A percentile compares a stretch with the other conserved stretches of the same genome.
These are phyloP conservation scores for Mercenaria mercenaria DNA, from an alignment of 1,140 invertebrate genomes.

Conservation along the genomic window DNA sequence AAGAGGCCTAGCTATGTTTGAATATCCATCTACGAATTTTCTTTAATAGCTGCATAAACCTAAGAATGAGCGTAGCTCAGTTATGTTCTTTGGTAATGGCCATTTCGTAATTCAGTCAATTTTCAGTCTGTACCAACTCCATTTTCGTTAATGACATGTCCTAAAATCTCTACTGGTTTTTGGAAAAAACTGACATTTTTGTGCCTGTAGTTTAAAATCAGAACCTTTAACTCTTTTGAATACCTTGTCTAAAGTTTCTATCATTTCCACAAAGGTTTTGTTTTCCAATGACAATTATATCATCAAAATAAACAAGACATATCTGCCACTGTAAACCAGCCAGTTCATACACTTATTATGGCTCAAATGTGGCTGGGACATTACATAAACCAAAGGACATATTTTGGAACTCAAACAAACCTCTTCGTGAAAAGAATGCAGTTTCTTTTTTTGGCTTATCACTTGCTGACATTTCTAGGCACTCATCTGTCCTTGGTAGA, in stretches of 20 bases:
- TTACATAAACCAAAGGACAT: slow-evolving; percentile 36
- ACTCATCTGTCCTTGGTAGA: slow-evolving; percentile 57
- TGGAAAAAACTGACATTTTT: slow-evolving; percentile 65
- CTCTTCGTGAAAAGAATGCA: too few relatives aligned
- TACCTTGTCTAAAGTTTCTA: slow-evolving; percentile 11
- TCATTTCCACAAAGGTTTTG: slow-evolving; percentile 42
- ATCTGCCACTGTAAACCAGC: slow-evolving; percentile 70
- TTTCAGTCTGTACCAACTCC: too few relatives aligned
- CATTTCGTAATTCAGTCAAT: too few relatives aligned
- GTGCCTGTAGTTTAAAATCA: slow-evolving; percentile 15
- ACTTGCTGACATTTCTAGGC: neutral
- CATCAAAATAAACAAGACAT: slow-evolving; percentile 53
- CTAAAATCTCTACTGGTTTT: neutral
- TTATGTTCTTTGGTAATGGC: too few relatives aligned
- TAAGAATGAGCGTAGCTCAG: too few relatives aligned
- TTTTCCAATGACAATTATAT: slow-evolving; percentile 60
- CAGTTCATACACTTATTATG: slow-evolving; percentile 61
- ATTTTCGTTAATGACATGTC: neutral
- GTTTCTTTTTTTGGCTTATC: too few relatives aligned
- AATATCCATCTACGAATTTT: too few relatives aligned
- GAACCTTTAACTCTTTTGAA: slow-evolving; percentile 34
- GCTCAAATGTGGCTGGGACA: slow-evolving; percentile 39
- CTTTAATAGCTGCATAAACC: too few relatives aligned
- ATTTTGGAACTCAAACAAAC: too few relatives aligned
- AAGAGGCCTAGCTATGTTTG: too few relatives aligned